phyloP scores from a whole-genome alignment of 2,113 vertebrate genomes.

The Myanophis thanlyinensis region DNA sequence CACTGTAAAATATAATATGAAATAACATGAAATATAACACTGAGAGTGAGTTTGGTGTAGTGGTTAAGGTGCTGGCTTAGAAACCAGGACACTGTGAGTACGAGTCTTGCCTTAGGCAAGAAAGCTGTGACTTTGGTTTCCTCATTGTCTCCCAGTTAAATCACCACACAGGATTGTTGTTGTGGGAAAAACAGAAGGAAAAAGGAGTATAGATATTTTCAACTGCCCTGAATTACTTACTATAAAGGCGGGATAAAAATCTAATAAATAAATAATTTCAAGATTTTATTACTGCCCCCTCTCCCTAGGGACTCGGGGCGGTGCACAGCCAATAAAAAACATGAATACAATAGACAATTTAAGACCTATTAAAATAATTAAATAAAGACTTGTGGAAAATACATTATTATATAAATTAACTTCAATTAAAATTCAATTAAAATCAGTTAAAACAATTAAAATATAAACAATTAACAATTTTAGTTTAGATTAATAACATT shows the following conservation, averaged over 20 bases:
- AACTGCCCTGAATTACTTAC: not conserved
- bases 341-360: no score
- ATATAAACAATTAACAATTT: no score
- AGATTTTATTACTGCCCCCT: not conserved
- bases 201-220: not conserved
- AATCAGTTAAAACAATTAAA: no score
- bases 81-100: not conserved
- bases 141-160: not conserved
- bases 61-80: not conserved
- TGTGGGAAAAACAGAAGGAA: not conserved
- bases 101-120: not conserved
- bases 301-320: no score
- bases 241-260: not conserved
- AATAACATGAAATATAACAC: not conserved
- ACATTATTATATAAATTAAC: no score
- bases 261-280: not conserved
- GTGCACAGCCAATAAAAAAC: no score
- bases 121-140: not conserved
- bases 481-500: no score
- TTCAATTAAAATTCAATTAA: no score
- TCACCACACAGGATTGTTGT: not conserved
- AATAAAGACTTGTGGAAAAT: no score
- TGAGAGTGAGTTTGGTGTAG: not conserved
- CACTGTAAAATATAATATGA: not conserved
- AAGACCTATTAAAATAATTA: no score